Percentiles rank a stretch among this genome's conserved stretches.
Evolutionary conservation across 1,140 invertebrate genomes (phyloP).

Genomic region (Caenorhabditis inopinata): DNA sequence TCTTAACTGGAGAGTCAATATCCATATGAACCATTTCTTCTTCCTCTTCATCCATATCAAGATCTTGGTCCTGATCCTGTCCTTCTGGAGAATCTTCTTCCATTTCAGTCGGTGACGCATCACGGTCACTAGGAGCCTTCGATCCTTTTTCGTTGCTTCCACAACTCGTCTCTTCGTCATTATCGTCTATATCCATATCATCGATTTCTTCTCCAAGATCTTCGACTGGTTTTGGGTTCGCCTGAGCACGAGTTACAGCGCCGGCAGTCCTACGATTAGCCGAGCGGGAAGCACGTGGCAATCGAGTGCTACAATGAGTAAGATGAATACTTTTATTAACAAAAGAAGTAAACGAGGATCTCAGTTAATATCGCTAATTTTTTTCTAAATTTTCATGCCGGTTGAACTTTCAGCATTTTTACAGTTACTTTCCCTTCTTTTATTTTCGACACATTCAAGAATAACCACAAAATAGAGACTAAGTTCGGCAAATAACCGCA

Average conservation of each 20-base stretch:
- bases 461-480: too few relatives aligned
- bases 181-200: background rate
- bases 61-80: background rate
- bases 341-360: too few relatives aligned
- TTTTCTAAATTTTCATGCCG: too few relatives aligned
- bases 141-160: background rate
- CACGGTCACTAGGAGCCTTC: background rate
- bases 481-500: too few relatives aligned
- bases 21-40: background rate
- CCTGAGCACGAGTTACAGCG: background rate
- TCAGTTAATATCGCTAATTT: too few relatives aligned
- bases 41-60: slow-evolving; percentile 16
- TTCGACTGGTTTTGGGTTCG: background rate
- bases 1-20: background rate
- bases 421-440: too few relatives aligned
- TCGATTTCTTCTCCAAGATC: background rate
- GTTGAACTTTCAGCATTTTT: too few relatives aligned
- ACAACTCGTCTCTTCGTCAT: background rate
- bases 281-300: background rate
- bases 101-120: background rate
- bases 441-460: too few relatives aligned
- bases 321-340: too few relatives aligned
- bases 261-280: background rate
- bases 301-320: background rate
- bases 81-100: slow-evolving; percentile 7